phyloP scores from a whole-genome alignment of 2,113 vertebrate species.

The Petroica traversi region DNA sequence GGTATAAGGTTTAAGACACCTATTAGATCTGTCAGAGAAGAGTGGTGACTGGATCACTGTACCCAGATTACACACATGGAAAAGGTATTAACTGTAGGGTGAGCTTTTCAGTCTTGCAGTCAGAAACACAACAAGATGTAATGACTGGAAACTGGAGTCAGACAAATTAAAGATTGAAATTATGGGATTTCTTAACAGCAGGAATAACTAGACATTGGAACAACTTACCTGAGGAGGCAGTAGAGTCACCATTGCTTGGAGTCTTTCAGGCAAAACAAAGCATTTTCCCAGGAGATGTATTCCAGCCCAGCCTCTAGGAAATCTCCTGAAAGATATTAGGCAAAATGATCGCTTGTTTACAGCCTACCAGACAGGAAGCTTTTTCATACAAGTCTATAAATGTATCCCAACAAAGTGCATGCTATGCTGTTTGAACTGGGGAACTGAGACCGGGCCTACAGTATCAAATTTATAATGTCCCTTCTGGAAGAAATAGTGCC shows the following conservation, averaged over 20 bases:
- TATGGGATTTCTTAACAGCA: background rate
- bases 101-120: background rate
- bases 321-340: background rate
- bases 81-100: background rate
- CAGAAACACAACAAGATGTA: background rate
- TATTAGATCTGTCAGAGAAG: background rate
- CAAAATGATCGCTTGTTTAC: background rate
- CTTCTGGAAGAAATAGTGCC: background rate
- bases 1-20: background rate
- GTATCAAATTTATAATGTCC: background rate
- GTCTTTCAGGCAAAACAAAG: background rate
- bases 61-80: background rate
- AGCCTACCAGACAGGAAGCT: background rate
- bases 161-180: background rate
- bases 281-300: background rate
- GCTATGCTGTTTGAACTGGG: background rate
- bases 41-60: background rate
- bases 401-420: background rate
- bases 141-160: background rate
- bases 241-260: background rate
- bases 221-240: background rate
- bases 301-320: background rate
- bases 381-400: background rate
- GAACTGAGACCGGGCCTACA: background rate
- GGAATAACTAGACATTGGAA: background rate